Base-by-base conservation (phyloP, 2,113 vertebrate species). In the Engraulis encrasicolus region DNA sequence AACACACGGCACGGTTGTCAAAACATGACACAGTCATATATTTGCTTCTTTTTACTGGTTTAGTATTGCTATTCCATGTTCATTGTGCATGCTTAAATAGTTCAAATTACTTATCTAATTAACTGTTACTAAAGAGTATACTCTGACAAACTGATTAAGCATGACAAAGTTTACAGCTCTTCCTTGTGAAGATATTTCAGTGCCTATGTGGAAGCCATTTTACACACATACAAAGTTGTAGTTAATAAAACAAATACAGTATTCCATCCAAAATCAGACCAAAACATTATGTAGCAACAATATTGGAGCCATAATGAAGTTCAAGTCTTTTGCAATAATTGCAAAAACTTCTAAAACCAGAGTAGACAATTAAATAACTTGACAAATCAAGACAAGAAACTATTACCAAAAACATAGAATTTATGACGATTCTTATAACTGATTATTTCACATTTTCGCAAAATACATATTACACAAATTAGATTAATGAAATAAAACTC, bases 121-220 rank as follows among this genome's bases (percentile, higher is more conserved):
- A 31, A 17, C 6, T 34, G 27, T 14, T 14, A 27, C 58, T 23
- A 7, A 74, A 5, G 27, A 23, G 34, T 74, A 23, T 36, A 74
- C 27, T 34, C 27, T 34, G 1, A 34, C 66, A 36, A 36, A 74
- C 31, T 45, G 9, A 45, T 45, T 45, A 45, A 45, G 9, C 9
- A 0, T 74, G 31, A 34, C 31, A 74, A 74, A 2, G 31, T 74
- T 11, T 34, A 15, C 9, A 66, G 66, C 12, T 14, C 17, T 2
- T 34, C 66, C 27, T 74, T 14, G 31, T 34, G 1, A 23, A 45
- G 40, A 45, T 45, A 4, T 34, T 74, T 36, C 27, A 2, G 66
- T 74, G n/a, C n/a, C n/a, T n/a, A 74, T 74, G 66, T 74, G 66
- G 66, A 74, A 74, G 66, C 66, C 66, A 74, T 74, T 74, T 74